Percentiles rank a stretch among this genome's conserved stretches.
Evolutionary conservation across 1,140 invertebrate genomes (phyloP).

Genomic region (Heliconius eleuchia): DNA sequence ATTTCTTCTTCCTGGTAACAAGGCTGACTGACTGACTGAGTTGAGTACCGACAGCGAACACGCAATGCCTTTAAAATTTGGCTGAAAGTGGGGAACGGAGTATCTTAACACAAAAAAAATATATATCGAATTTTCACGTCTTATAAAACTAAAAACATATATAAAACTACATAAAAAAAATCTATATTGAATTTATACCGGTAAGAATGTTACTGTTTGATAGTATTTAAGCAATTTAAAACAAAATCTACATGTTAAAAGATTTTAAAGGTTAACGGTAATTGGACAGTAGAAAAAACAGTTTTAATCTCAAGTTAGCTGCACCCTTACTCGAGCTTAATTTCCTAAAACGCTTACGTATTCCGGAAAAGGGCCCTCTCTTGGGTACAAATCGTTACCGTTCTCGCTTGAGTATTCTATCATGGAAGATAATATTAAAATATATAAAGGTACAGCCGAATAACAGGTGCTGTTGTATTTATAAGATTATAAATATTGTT

Average conservation of each 20-base stretch:
- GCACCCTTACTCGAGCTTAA: constrained; percentile 27
- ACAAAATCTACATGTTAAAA: not conserved
- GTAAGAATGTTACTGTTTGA: not conserved
- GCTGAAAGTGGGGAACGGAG: too few relatives aligned
- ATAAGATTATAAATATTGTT: not conserved
- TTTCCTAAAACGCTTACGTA: constrained; percentile 40
- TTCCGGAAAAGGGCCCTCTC: constrained; percentile 35
- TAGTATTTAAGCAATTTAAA: not conserved
- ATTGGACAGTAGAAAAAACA: constrained; percentile 18
- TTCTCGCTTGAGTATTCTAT: constrained; percentile 15
- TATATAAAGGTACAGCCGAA: not conserved
- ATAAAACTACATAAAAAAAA: not conserved
- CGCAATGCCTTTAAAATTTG: too few relatives aligned
- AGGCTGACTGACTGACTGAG: too few relatives aligned
- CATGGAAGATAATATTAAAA: not conserved
- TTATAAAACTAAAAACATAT: not conserved
- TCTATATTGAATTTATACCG: not conserved
- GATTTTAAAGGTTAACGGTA: constrained; percentile 16
- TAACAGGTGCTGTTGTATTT: constrained; percentile 1
- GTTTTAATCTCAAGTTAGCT: constrained; percentile 33
- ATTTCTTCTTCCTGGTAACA: too few relatives aligned
- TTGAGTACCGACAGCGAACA: too few relatives aligned
- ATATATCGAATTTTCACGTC: not conserved
- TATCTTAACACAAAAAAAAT: too few relatives aligned
- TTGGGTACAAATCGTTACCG: constrained; percentile 26